phyloP scores from a whole-genome alignment of 2,113 vertebrate genomes.

The Arothron firmamentum region DNA sequence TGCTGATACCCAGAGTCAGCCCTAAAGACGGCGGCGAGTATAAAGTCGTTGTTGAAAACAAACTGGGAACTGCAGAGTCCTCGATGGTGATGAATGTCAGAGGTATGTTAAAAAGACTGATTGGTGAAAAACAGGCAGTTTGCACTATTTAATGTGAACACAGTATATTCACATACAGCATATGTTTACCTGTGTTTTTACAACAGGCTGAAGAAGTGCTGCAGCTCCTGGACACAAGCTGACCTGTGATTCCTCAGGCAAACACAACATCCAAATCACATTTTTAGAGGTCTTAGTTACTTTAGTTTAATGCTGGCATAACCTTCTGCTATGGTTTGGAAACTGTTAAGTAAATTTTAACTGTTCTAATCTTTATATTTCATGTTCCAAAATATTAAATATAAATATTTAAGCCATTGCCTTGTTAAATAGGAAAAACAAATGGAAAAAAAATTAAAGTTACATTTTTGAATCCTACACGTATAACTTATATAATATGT shows the following conservation, averaged over 20 bases:
- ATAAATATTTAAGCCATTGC: too few species aligned
- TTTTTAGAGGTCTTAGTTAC: too few species aligned
- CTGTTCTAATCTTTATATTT: too few species aligned
- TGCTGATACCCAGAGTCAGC: constrained; percentile 76
- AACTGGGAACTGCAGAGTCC: constrained; percentile 72
- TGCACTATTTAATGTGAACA: background rate
- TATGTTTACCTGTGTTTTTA: constrained; percentile 33
- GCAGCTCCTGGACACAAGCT: constrained; percentile 7
- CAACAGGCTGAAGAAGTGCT: constrained; percentile 52
- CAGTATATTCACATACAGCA: background rate
- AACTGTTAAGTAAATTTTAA: too few species aligned
- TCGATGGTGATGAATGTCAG: constrained; percentile 76
- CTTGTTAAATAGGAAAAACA: too few species aligned
- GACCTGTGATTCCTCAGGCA: background rate
- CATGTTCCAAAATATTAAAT: too few species aligned
- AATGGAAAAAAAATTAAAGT: too few species aligned
- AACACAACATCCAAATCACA: too few species aligned
- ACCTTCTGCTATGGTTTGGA: too few species aligned
- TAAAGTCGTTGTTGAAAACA: constrained; percentile 77
- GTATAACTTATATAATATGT: too few species aligned
- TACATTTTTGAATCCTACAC: too few species aligned
- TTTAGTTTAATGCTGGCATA: too few species aligned
- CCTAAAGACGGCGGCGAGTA: constrained; percentile 78
- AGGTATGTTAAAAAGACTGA: constrained; percentile 64
- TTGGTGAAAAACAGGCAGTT: background rate